Evolutionary conservation across 2,797 vertebrate species (phyloP), one percentile per base, ranked within the genome.

Genomic region (Sciurus vulgaris): DNA sequence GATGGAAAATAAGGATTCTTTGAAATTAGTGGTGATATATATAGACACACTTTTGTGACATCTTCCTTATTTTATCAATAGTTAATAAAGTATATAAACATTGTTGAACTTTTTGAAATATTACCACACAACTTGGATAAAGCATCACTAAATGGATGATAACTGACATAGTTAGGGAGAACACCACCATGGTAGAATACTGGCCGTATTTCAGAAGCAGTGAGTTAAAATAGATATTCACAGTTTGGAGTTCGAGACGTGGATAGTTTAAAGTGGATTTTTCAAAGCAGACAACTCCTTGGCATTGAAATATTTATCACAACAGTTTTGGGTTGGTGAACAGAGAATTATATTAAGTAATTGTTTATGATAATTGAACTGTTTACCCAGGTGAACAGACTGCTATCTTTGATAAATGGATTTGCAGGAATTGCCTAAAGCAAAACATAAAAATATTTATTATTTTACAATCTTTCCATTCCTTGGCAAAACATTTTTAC

Each of bases 391-490:
- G 38, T 88, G 81, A 89, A 6, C 30, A 92, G 4, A 95, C 81
- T 56, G 3, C 2, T 89, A 12, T 81, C 38, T 91, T 88, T 93
- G 47, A 81, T 77, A 76, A 84, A 69, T 83, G 24, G 49, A 84
- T 96, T 44, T 59, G 3, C 33, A 59, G 28, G 7, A 93, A 93
- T 51, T 89, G 35, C 20, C 47, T 86, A 84, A 84, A 93, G 44
- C 4, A 61, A 92, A 86, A 4, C n/a, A 41, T 49, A 33, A 83
- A 86, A 28, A 70, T 81, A 85, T 79, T 93, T 87, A 63, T 82
- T 92, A 70, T 63, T 91, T 84, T 97, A 69, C 5, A 87, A 3
- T 85, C 30, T 91, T 86, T 86, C 22, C 10, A 85, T 72, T 95
- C 17, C 26, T 51, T 65, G 38, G 35, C 35, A 91, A 94, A 93